Base-by-base conservation (phyloP, 2,797 vertebrate species). In the Glossophaga mutica region DNA sequence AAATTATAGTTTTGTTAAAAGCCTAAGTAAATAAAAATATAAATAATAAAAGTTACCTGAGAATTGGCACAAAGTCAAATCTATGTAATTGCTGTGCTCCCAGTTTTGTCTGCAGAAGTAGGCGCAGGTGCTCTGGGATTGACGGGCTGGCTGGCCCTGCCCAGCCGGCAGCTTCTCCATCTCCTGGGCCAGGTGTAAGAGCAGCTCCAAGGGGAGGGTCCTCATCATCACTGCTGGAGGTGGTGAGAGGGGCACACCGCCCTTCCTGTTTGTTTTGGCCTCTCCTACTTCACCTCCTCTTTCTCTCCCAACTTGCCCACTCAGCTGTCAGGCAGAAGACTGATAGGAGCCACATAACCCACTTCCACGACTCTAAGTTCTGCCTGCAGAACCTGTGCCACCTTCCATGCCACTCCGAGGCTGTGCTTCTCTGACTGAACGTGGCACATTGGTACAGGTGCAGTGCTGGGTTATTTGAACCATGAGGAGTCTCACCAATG, bases 151-250 rank as follows among this genome's bases (percentile, higher is more conserved):
- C n/a, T 10, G 48, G 2, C n/a, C 52, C 21, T 24, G 8, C 52
- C 21, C 21, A 3, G 52, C 52, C 52, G 1, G 52, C 62, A 42
- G 6, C 19, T 32, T 65, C 62, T 48, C 39, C 9, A 44, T 9
- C 3, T 57, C 24, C n/a, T 50, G 24, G 62, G 62, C 9, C 34
- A 11, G 24, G 18, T 37, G 2, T 18, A 70, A n/a, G 3, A 2
- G 0, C n/a, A 44, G 24, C 26, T 82, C 12, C 1, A 0, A 0
- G 15, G 10, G 10, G 26, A 57, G 34, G 29, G 48, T 18, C 21
- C 26, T 44, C 3, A 7, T 26, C 48, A 4, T 48, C 18, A 50
- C 19, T n/a, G 16, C 4, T 26, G 16, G 48, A 65, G 50, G 4
- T 44, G 62, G 26, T n/a, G n/a, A 95, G 70, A 12, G 7, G 9